phyloP scores from a whole-genome alignment of 37 sponge, comb jelly and placozoan species.

The Ephydatia muelleri region DNA sequence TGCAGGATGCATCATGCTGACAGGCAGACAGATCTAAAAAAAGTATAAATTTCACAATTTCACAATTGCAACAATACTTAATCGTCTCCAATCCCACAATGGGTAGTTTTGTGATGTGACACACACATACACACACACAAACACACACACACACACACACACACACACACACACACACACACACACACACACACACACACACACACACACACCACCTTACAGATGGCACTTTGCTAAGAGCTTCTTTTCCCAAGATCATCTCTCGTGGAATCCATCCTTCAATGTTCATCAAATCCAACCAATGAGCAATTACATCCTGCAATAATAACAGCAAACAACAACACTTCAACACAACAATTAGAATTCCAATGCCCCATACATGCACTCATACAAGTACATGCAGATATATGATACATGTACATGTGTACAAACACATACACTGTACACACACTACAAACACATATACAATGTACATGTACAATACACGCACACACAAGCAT shows the following conservation, averaged over 20 bases:
- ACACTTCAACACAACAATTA: too few species aligned
- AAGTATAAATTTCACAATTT: too few species aligned
- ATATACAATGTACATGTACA: too few species aligned
- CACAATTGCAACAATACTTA: too few species aligned
- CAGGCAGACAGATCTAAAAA: too few species aligned
- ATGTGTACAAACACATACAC: neutral
- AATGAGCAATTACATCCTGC: slow-evolving; percentile 95
- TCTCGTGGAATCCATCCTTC: slow-evolving; percentile 99
- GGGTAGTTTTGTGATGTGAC: too few species aligned
- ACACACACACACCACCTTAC: neutral
- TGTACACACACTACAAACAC: too few species aligned
- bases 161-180: neutral
- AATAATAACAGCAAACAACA: neutral
- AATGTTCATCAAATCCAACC: slow-evolving; percentile 93
- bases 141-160: too few species aligned
- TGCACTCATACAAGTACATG: neutral
- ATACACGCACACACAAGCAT: neutral
- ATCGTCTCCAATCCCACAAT: too few species aligned
- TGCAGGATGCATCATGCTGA: too few species aligned
- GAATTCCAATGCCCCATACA: neutral
- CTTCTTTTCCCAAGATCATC: slow-evolving; percentile 96
- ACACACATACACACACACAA: too few species aligned
- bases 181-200: neutral
- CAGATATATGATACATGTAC: neutral
- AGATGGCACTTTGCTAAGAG: slow-evolving; percentile 73